phyloP scores from a whole-genome alignment of 2,113 vertebrate genomes.

The Nanorana parkeri region DNA sequence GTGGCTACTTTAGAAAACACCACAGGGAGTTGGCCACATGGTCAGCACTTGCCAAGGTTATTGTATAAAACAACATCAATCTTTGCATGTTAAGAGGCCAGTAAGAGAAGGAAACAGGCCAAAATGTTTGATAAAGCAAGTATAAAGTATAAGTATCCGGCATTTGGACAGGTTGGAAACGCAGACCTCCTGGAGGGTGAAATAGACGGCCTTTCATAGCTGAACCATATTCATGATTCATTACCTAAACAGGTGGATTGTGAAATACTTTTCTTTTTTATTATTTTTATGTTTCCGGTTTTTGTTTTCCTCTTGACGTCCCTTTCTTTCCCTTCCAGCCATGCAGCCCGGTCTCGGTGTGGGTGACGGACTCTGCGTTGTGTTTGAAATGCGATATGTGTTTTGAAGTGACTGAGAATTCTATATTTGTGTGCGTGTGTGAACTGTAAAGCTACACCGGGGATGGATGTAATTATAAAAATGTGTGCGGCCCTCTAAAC shows the following conservation, averaged over 20 bases:
- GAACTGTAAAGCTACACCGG: slow-evolving; percentile 42
- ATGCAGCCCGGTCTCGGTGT: slow-evolving; percentile 19
- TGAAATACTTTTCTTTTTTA: background rate
- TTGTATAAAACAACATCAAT: no score
- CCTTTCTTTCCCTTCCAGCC: slow-evolving; percentile 51
- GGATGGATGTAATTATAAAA: slow-evolving; percentile 51
- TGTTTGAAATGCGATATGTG: slow-evolving; percentile 48
- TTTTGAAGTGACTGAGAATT: slow-evolving; percentile 52
- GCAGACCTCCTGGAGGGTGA: background rate
- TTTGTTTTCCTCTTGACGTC: slow-evolving; percentile 34
- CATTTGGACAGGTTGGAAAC: slow-evolving; percentile 10
- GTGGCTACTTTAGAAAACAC: no score
- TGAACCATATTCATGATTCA: slow-evolving; percentile 12
- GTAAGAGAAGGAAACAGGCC: no score
- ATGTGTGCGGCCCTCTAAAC: slow-evolving; percentile 50
- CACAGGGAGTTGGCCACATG: no score
- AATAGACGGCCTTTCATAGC: background rate
- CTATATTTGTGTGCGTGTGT: slow-evolving; percentile 46
- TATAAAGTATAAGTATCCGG: no score
- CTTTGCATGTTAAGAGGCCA: no score
- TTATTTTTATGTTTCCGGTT: background rate
- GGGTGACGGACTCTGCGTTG: slow-evolving; percentile 34
- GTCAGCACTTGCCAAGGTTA: no score
- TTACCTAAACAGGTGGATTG: slow-evolving; percentile 39
- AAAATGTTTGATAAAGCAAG: no score